Base-by-base conservation (phyloP, 2,888 invertebrate species). In the Byasa hedistus region DNA sequence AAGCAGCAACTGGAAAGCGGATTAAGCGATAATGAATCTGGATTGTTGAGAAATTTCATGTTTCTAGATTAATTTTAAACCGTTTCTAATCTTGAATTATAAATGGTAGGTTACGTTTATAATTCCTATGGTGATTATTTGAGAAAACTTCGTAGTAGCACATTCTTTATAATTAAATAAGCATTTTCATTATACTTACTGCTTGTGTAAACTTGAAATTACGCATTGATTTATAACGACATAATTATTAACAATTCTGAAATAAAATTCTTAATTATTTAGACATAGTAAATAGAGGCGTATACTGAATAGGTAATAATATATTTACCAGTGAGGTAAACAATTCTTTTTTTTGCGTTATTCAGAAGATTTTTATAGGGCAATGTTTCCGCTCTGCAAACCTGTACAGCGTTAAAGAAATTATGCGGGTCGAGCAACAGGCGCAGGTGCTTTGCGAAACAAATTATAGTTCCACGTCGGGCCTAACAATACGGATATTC, bases 1-100 rank as follows among this genome's bases (percentile, higher is more conserved):
- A 72, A 69, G 70, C 70, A 69, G 64, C 65, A 65, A 64, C 63
- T 68, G 68, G 57, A 65, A 68, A 70, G 64, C 69, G 67, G 66
- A 68, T 69, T 64, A 77, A 73, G 72, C 69, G 69, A 71, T 71
- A 69, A 76, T 74, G 74, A 74, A 77, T 79, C 71, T 71, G 69
- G 72, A 73, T 70, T 72, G 62, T 66, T 68, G 51, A 61, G 68
- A 70, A 71, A 68, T 68, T 71, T 68, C 66, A 62, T 68, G 58
- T 62, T 71, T 72, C 54, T 59, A n/a, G 55, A 67, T 63, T 63
- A 62, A 66, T 57, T 61, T 54, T 51, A 44, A 48, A 58, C 58
- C 36, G 58, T 59, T 59, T 51, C 32, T 58, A 55, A 66, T 27
- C 57, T 69, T 66, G 64, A 70, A 61, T 54, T 36, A 61, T 61